These are phyloP conservation scores for Bombus pascuorum DNA, from an alignment of 1,140 invertebrate species.

Conservation along the genomic window DNA sequence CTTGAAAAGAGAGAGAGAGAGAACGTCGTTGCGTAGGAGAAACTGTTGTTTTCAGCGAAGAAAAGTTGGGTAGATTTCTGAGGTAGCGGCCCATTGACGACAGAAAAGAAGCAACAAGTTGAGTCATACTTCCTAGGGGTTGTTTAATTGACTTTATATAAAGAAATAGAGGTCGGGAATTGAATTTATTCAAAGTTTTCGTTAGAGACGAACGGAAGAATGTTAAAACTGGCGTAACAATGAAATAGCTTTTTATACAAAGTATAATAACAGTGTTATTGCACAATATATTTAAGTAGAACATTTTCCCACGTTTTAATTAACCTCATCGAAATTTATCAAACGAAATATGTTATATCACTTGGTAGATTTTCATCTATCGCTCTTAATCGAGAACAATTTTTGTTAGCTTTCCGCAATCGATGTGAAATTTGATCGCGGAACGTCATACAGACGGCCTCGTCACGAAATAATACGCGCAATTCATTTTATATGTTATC, in stretches of 20 bases:
- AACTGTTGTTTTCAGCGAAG: background rate
- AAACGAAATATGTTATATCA: background rate
- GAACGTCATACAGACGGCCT: background rate
- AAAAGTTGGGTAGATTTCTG: background rate
- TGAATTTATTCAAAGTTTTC: background rate
- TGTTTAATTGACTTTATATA: background rate
- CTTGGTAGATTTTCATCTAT: background rate
- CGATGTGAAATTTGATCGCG: background rate
- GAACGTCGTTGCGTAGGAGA: background rate
- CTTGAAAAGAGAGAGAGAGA: background rate
- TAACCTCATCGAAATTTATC: background rate
- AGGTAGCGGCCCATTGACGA: background rate
- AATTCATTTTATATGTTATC: conserved; percentile 20
- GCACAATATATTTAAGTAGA: too few relatives aligned
- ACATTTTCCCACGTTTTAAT: too few relatives aligned
- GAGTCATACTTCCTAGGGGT: background rate
- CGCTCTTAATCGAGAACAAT: background rate
- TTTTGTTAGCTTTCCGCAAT: background rate
- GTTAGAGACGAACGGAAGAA: background rate
- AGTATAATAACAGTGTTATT: too few relatives aligned
- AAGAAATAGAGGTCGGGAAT: background rate
- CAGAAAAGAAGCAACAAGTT: background rate
- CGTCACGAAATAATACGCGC: conserved; percentile 4
- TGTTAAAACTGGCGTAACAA: background rate
- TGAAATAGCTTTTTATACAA: background rate